phyloP scores from a whole-genome alignment of 2,888 invertebrate genomes.

The Vesta saturnalis region DNA sequence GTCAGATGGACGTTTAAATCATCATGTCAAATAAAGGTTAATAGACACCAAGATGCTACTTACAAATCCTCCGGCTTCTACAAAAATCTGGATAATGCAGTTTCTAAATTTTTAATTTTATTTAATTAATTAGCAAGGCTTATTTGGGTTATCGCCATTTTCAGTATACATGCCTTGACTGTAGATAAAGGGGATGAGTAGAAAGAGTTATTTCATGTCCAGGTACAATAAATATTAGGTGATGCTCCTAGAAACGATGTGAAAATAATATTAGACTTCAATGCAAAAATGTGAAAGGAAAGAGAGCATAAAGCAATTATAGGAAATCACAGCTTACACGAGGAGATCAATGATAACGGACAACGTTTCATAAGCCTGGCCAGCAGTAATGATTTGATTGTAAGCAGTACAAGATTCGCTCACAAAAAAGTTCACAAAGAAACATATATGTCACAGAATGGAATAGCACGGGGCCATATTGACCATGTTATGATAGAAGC shows the following conservation, averaged over 20 bases:
- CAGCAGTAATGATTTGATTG: background rate
- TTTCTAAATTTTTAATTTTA: too few relatives aligned
- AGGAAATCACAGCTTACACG: background rate
- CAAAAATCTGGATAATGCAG: too few relatives aligned
- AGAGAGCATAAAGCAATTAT: background rate
- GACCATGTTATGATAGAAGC: background rate
- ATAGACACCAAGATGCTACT: too few relatives aligned
- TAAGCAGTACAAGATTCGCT: background rate
- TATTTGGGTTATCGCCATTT: background rate
- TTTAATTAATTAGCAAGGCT: too few relatives aligned
- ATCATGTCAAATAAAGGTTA: too few relatives aligned
- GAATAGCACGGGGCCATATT: background rate
- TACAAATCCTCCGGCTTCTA: too few relatives aligned
- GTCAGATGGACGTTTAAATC: too few relatives aligned
- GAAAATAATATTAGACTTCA: background rate
- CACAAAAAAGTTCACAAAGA: background rate
- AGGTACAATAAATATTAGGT: background rate
- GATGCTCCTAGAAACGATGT: background rate
- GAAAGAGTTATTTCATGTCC: background rate
- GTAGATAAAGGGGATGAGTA: background rate
- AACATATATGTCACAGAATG: background rate
- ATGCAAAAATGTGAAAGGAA: background rate
- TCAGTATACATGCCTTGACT: background rate
- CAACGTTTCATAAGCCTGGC: background rate
- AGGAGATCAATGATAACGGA: background rate